These are phyloP conservation scores for Netelia virgata DNA, from an alignment of 2,888 invertebrate genomes.

Conservation along the genomic window DNA sequence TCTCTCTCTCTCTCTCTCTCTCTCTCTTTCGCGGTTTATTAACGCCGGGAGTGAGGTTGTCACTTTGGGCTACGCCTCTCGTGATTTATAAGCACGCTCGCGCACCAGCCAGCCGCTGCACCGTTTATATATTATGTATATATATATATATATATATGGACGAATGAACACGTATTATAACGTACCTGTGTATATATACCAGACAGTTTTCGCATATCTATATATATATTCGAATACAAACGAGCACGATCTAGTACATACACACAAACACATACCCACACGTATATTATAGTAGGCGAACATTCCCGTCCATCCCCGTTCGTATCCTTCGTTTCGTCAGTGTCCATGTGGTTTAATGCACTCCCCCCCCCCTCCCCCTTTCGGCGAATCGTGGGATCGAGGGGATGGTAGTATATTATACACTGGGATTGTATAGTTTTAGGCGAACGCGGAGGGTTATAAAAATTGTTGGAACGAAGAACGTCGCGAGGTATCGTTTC, in stretches of 20 bases:
- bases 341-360: conserved; percentile 1
- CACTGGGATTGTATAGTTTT: conserved; percentile 47
- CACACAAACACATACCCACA: neutral
- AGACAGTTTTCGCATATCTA: neutral
- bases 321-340: no score
- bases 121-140: conserved; percentile 29
- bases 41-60: conserved; percentile 79
- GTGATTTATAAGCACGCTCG: conserved; percentile 77
- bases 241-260: conserved; percentile 7
- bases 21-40: conserved; percentile 76
- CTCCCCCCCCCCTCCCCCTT: conserved; percentile 20
- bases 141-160: neutral
- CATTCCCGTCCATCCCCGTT: no score
- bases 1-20: conserved; percentile 23
- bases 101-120: conserved; percentile 63
- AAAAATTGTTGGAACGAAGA: conserved; percentile 46
- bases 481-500: conserved; percentile 52
- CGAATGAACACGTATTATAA: neutral
- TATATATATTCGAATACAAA: neutral
- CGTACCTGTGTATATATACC: neutral
- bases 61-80: conserved; percentile 81
- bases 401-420: conserved; percentile 36
- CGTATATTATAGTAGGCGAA: neutral
- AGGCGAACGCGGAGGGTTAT: conserved; percentile 56
- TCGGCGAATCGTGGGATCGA: conserved; percentile 25